Evolutionary conservation across 2,888 invertebrate genomes (phyloP).

Genomic region (Agrochola litura): DNA sequence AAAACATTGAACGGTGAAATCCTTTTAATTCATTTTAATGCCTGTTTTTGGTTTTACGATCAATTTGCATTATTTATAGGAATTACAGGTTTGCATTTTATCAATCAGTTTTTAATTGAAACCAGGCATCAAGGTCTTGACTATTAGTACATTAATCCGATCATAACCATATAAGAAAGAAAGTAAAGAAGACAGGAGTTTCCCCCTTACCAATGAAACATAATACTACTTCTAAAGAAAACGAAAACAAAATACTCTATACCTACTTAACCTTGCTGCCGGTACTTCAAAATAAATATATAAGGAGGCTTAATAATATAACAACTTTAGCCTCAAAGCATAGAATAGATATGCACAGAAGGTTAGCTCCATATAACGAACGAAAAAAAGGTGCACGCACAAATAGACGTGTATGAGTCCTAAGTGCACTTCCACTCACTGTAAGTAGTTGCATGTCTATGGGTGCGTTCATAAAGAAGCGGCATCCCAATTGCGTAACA

Average conservation of each 20-base stretch:
- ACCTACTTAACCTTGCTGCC: constrained; percentile 13
- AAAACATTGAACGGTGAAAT: constrained; percentile 30
- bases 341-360: constrained; percentile 28
- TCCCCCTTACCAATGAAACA: not conserved
- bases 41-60: constrained; percentile 5
- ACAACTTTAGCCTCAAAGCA: constrained; percentile 36
- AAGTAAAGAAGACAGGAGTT: not conserved
- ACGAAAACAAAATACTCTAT: constrained; percentile 10
- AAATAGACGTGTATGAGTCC: not conserved
- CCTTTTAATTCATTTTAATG: constrained; percentile 10
- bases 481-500: not conserved
- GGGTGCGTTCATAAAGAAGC: not conserved
- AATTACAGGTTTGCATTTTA: not conserved
- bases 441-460: not conserved
- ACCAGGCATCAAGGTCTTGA: not conserved
- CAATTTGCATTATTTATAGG: not conserved
- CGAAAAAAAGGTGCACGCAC: not conserved
- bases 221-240: constrained; percentile 19
- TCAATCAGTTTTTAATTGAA: not conserved
- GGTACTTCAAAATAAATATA: constrained; percentile 57
- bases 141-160: not conserved
- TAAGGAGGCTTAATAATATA: constrained; percentile 64
- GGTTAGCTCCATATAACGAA: not conserved
- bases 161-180: not conserved
- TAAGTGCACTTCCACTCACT: not conserved